A percentile compares a stretch with the other conserved stretches of the same genome.
These are phyloP conservation scores for Hylia prasina DNA, from an alignment of 2,113 vertebrate species.

Conservation along the genomic window DNA sequence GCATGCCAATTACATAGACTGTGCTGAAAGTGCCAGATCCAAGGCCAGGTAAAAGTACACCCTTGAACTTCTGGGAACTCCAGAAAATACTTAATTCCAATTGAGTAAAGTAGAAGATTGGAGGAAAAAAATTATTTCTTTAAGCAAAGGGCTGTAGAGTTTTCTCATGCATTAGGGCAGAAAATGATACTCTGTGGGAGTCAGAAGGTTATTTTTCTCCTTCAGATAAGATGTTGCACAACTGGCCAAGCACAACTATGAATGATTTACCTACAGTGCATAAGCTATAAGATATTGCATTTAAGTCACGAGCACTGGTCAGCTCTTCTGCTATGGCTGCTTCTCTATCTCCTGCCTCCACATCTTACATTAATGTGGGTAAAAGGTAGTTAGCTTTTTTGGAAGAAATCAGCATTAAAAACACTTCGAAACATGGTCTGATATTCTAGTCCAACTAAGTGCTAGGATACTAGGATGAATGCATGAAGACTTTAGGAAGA, in stretches of 20 bases:
- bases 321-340: not conserved
- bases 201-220: constrained; percentile 46
- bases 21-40: not conserved
- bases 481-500: not conserved
- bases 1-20: constrained; percentile 1
- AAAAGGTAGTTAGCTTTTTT: not conserved
- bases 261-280: constrained; percentile 38
- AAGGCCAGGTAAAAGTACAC: not conserved
- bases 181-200: constrained; percentile 40
- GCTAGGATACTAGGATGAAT: not conserved
- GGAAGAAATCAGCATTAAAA: not conserved
- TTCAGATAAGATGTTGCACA: constrained; percentile 33
- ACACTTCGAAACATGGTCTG: not conserved
- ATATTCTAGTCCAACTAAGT: not conserved
- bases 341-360: not conserved
- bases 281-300: not conserved
- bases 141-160: not conserved
- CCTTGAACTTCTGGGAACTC: not conserved
- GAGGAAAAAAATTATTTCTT: constrained; percentile 3
- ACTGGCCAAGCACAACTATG: constrained; percentile 37
- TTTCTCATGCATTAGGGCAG: constrained; percentile 22
- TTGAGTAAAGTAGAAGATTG: constrained; percentile 10
- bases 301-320: not conserved
- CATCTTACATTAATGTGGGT: not conserved
- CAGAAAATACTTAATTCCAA: constrained; percentile 53